A percentile compares a stretch with the other conserved stretches of the same genome.
Evolutionary conservation across 2,113 vertebrate species (phyloP).

Genomic region (Corvus hawaiiensis): DNA sequence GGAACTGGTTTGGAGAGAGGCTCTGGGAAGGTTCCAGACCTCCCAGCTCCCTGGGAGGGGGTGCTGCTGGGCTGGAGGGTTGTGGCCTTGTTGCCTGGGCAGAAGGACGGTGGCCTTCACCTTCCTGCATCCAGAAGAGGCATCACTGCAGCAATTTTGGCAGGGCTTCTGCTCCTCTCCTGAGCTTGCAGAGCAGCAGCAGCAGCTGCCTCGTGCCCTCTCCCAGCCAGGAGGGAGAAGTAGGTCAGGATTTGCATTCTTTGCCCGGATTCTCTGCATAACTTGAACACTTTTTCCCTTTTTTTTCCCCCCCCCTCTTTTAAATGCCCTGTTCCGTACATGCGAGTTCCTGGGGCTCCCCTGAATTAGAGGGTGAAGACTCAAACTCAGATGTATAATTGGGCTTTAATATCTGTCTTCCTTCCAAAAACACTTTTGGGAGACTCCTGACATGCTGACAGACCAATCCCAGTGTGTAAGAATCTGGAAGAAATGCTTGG

Average conservation of each 20-base stretch:
- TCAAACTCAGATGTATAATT: neutral
- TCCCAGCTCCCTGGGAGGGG: neutral
- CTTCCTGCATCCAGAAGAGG: neutral
- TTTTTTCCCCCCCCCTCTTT: neutral
- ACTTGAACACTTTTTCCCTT: neutral
- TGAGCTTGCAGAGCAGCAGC: neutral
- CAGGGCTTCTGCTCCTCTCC: neutral
- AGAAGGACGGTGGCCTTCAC: rapidly evolving
- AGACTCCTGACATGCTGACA: neutral
- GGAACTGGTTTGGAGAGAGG: neutral
- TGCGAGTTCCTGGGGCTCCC: neutral
- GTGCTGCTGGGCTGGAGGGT: neutral
- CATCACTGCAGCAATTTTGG: neutral
- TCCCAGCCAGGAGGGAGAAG: conserved; percentile 26
- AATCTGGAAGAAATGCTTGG: neutral
- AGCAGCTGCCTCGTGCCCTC: neutral
- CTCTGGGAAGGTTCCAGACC: neutral
- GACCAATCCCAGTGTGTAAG: neutral
- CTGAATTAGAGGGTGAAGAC: neutral
- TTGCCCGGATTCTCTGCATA: neutral
- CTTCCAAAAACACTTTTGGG: neutral
- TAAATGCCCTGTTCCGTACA: rapidly evolving
- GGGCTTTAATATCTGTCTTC: neutral
- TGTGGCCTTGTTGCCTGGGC: neutral
- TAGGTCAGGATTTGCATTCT: conserved; percentile 58